Conservation (phyloP, 2,888 invertebrate species). For the Maniola hyperantus region DNA sequence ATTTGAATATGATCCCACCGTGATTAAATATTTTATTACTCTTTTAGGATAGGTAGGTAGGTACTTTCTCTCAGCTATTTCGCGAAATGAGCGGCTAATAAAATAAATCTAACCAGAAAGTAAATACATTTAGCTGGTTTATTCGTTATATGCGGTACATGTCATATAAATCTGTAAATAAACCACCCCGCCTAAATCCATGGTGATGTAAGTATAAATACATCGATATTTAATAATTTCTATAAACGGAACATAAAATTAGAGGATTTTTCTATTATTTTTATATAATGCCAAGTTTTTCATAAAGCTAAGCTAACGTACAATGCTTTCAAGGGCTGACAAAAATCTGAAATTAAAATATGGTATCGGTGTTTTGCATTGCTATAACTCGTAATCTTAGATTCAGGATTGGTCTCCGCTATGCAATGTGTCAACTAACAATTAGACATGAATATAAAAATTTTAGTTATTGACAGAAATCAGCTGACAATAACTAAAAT, state of each 20-base stretch:
- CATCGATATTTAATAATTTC: constrained; percentile 8
- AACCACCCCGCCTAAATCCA: constrained; percentile 27
- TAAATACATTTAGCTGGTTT: constrained; percentile 18
- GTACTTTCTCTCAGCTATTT: constrained; percentile 17
- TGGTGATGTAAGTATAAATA: constrained; percentile 25
- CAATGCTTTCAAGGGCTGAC: no score
- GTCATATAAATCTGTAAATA: constrained; percentile 32
- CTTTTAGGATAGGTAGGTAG: not conserved
- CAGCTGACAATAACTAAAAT: no score
- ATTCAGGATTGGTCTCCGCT: no score
- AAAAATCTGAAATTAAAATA: no score
- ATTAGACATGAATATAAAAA: no score
- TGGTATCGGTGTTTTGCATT: no score
- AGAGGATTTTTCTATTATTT: not conserved
- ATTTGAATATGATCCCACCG: not conserved
- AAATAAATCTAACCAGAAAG: constrained; percentile 24
- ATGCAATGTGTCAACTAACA: no score
- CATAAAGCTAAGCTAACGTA: no score
- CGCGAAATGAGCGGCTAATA: constrained; percentile 12
- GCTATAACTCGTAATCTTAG: no score
- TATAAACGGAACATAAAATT: not conserved
- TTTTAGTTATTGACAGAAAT: no score
- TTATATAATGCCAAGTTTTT: no score
- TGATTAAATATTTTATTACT: not conserved
- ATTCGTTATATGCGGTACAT: constrained; percentile 20